Base-by-base conservation (phyloP, 2,888 invertebrate genomes). In the Pemphredon lugubris region DNA sequence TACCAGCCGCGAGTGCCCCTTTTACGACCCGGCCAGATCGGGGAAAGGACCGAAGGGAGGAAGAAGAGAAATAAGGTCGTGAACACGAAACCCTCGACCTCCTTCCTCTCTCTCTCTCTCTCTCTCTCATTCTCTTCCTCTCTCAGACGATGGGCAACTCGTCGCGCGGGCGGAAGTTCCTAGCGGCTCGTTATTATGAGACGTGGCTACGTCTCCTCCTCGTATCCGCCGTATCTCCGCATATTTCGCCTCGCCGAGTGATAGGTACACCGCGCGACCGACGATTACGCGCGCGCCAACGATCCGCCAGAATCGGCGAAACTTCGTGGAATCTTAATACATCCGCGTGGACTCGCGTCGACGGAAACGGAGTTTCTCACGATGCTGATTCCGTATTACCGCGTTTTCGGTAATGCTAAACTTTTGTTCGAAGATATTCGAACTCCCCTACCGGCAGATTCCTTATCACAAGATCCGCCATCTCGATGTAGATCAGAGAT, bases 1-100 rank as follows among this genome's bases (percentile, higher is more conserved):
- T 64, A 57, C 59, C 42, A 63, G 26, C 47, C 53, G 73, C 75
- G 68, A n/a, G 73, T 68, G 54, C 54, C 69, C 50, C 57, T 79
- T 79, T 79, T 79, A 79, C 68, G 68, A 73, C 57, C 50, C 20
- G 23, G n/a, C 23, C 14, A 14, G 53, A 23, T 32, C 37, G 54
- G 48, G 44, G 3, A 37, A 37, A 30, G 44, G 16, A 5, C 11
- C 21, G 30, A 7, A 34, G 18, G 21, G 50, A 9, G 26, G 6
- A 64, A 37, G 42, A 57, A 30, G 26, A 48, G 48, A 34, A 58
- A 40, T 21, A 63, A 54, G 53, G 40, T 69, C 51, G 66, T 20
- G 67, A 51, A 63, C 71, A 44, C 42, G 75, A 63, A 58, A 59
- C 61, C 20, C 18, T n/a, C 44, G 23, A 50, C 58, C 61, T n/a